Percentiles rank a stretch among this genome's conserved stretches.
Evolutionary conservation across 2,888 invertebrate genomes (phyloP).

Genomic region (Tromatobia lineatoria): DNA sequence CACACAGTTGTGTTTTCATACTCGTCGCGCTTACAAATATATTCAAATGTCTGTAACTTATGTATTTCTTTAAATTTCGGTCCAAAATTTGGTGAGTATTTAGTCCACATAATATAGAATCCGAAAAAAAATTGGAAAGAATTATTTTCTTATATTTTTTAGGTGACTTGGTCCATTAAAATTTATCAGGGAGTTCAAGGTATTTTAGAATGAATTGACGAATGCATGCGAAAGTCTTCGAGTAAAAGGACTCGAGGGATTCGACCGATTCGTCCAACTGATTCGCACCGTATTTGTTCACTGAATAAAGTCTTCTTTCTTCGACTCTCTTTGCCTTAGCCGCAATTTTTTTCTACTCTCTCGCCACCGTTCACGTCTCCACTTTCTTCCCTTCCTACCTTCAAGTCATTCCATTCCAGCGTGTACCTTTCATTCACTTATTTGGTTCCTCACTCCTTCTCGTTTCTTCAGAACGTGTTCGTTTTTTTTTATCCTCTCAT

Average conservation of each 20-base stretch:
- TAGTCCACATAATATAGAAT: too few species aligned
- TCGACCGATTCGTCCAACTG: constrained; percentile 50
- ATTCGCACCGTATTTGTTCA: constrained; percentile 47
- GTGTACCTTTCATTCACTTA: constrained; percentile 10
- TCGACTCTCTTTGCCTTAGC: background rate
- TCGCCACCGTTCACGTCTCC: background rate
- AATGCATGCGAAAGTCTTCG: constrained; percentile 25
- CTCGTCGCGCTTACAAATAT: too few species aligned
- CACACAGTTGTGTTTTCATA: too few species aligned
- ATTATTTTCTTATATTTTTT: too few species aligned
- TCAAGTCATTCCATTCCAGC: too few species aligned
- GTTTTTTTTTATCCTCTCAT: constrained; percentile 72
- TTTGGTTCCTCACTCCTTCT: constrained; percentile 24
- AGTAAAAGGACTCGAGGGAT: constrained; percentile 41
- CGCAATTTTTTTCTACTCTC: background rate
- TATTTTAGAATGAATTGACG: background rate
- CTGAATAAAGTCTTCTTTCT: constrained; percentile 49
- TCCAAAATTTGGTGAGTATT: too few species aligned
- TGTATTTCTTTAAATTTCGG: too few species aligned
- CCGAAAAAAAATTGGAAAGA: too few species aligned
- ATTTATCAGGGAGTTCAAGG: background rate
- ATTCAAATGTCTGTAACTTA: too few species aligned
- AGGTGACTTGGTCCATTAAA: constrained; percentile 16
- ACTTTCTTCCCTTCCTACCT: constrained; percentile 27
- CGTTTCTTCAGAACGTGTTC: constrained; percentile 70